phyloP scores from a whole-genome alignment of 2,797 vertebrate genomes.

The Leuciscus waleckii region DNA sequence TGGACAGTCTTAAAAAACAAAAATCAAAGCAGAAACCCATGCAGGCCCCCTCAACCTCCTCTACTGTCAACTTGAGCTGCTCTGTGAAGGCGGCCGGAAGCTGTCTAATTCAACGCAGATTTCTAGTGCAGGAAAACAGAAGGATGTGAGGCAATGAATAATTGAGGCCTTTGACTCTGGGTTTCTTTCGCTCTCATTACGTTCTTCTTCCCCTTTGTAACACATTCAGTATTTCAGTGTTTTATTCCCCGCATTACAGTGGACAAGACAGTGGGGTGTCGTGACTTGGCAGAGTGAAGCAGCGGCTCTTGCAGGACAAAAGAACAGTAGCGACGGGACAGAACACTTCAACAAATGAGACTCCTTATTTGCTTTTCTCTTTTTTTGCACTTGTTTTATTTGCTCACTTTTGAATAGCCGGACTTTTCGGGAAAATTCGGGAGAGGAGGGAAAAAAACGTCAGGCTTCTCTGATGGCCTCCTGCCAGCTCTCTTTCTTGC shows the following conservation, averaged over 20 bases:
- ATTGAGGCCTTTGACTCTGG: constrained; percentile 36
- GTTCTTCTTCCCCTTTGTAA: constrained; percentile 49
- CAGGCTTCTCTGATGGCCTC: constrained; percentile 42
- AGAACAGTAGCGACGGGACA: constrained; percentile 9
- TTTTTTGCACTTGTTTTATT: constrained; percentile 18
- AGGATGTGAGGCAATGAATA: constrained; percentile 48
- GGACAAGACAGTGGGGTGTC: constrained; percentile 61
- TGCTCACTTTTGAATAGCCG: constrained; percentile 32
- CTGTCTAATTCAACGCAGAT: constrained; percentile 50
- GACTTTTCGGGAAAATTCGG: constrained; percentile 42
- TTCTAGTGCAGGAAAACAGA: constrained; percentile 40
- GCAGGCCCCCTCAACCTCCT: constrained; percentile 25
- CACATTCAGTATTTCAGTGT: constrained; percentile 51
- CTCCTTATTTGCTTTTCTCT: constrained; percentile 39
- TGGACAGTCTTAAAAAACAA: constrained; percentile 32
- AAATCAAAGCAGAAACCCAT: constrained; percentile 52
- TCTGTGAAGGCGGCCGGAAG: constrained; percentile 41
- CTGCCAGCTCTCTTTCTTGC: constrained; percentile 47
- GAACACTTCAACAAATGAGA: constrained; percentile 22
- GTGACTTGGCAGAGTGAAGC: constrained; percentile 46
- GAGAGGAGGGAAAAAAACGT: constrained; percentile 42
- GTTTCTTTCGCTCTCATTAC: constrained; percentile 41
- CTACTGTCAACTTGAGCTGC: constrained; percentile 63
- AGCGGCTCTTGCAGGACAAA: constrained; percentile 42
- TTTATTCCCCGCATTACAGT: constrained; percentile 59